These are phyloP conservation scores for Tetraodon nigroviridis DNA, from an alignment of 2,113 vertebrate genomes.

Conservation along the genomic window DNA sequence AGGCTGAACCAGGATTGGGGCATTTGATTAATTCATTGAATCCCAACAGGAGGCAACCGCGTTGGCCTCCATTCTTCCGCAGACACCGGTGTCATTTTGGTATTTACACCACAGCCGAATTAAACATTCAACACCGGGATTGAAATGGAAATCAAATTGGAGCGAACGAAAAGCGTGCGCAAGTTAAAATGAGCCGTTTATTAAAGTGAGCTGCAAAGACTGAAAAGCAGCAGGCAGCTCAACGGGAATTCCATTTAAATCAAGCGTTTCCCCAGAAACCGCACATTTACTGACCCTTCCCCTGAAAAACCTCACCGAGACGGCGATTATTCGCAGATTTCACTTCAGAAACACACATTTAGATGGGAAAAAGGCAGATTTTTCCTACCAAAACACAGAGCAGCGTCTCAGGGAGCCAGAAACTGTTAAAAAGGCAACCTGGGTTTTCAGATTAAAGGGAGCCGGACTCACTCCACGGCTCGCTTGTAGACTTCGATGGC, in stretches of 20 bases:
- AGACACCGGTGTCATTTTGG: slow-evolving; percentile 44
- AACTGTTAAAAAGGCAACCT: background rate
- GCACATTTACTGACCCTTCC: background rate
- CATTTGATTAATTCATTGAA: slow-evolving; percentile 71
- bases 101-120: slow-evolving; percentile 46
- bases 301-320: background rate
- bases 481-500: slow-evolving; percentile 89
- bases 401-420: background rate
- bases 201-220: slow-evolving; percentile 9
- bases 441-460: background rate
- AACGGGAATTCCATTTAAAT: background rate
- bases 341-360: too few relatives aligned
- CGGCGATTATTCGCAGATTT: too few relatives aligned
- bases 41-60: slow-evolving; percentile 62
- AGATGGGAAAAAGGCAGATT: too few relatives aligned
- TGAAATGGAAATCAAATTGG: slow-evolving; percentile 30
- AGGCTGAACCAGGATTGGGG: slow-evolving; percentile 43
- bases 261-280: background rate
- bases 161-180: slow-evolving; percentile 7
- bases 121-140: slow-evolving; percentile 47
- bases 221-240: slow-evolving; percentile 12
- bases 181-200: slow-evolving; percentile 12
- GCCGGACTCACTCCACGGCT: slow-evolving; percentile 86
- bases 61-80: slow-evolving; percentile 58
- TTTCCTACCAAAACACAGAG: background rate